Conservation (phyloP, 1,140 invertebrate genomes). For the Paracyclopina nana region DNA sequence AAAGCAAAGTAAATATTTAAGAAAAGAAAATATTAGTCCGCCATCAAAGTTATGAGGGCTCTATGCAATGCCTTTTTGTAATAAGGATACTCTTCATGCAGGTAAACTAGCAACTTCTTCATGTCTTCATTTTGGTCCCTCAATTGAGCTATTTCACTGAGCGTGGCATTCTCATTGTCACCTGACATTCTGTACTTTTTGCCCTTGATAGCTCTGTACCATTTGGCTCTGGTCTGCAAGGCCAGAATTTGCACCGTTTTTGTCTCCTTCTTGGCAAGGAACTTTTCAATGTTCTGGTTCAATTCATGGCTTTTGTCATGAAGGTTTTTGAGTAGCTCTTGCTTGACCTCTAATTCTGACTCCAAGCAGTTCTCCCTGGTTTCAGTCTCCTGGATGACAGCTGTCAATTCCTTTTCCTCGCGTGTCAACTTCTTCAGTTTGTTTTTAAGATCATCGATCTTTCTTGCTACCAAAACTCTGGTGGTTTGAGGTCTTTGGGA, state of each 20-base stretch:
- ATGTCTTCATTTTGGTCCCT: background rate
- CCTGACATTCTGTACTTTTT: background rate
- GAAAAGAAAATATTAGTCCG: too few species aligned
- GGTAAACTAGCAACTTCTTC: background rate
- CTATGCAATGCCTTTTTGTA: background rate
- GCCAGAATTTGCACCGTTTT: background rate
- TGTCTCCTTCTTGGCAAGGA: background rate
- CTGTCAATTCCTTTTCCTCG: background rate
- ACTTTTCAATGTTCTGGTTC: background rate
- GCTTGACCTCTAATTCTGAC: background rate
- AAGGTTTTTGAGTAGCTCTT: background rate
- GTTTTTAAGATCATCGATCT: background rate
- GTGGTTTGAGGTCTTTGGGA: background rate
- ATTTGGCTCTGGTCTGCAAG: slow-evolving; percentile 1
- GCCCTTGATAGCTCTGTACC: slow-evolving; percentile 5
- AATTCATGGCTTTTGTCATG: background rate
- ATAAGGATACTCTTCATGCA: background rate
- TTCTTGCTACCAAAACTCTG: background rate
- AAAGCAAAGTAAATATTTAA: too few species aligned
- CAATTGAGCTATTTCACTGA: background rate
- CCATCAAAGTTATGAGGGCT: too few species aligned
- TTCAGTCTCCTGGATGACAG: background rate
- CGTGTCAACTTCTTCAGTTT: background rate
- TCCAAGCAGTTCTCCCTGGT: background rate
- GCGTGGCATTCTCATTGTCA: background rate